A percentile compares a stretch with the other conserved stretches of the same genome.
Evolutionary conservation across 2,797 vertebrate genomes (phyloP).

Genomic region (Hozukius guyotensis): DNA sequence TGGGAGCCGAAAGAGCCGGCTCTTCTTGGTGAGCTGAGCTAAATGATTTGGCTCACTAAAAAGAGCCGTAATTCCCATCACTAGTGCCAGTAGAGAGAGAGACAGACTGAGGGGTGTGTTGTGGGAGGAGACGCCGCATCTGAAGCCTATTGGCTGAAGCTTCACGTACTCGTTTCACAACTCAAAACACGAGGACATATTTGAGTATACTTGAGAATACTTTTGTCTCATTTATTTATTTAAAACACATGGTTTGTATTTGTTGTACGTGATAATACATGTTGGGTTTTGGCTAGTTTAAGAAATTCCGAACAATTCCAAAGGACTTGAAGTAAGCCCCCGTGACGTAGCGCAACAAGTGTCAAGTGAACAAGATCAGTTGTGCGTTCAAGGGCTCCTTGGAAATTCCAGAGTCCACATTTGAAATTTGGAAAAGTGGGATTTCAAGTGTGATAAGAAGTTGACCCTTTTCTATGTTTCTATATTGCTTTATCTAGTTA

Average conservation of each 20-base stretch:
- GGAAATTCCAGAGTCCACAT: background rate
- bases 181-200: too few relatives aligned
- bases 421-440: background rate
- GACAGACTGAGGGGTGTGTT: background rate
- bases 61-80: too few relatives aligned
- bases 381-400: background rate
- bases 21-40: too few relatives aligned
- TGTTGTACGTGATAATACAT: background rate
- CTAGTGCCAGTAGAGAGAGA: too few relatives aligned
- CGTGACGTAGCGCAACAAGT: conserved; percentile 27
- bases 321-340: too few relatives aligned
- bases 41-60: too few relatives aligned
- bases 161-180: background rate
- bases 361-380: background rate
- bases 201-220: too few relatives aligned
- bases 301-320: too few relatives aligned
- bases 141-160: conserved; percentile 63
- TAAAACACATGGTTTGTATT: background rate
- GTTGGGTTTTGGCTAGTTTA: background rate
- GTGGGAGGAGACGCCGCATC: conserved; percentile 50
- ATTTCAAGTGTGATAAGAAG: background rate
- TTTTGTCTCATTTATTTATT: background rate
- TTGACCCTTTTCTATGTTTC: background rate
- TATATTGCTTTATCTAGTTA: too few relatives aligned
- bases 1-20: too few relatives aligned